Conservation (phyloP, 1,140 invertebrate species). For the Tetramorium parvispinum region DNA sequence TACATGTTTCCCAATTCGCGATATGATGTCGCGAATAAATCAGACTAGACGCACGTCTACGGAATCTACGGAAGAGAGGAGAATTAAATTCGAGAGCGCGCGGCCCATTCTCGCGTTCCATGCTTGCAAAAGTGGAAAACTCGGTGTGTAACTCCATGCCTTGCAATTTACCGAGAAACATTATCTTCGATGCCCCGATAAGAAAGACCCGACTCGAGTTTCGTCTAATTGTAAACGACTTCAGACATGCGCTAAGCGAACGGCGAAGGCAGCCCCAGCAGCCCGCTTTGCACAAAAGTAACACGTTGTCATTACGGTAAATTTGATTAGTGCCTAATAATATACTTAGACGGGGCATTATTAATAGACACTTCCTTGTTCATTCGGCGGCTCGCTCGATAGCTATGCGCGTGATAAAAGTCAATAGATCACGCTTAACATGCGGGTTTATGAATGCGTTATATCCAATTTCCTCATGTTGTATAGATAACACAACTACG, state of each 20-base stretch:
- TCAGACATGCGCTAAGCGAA: not conserved
- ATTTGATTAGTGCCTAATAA: conserved; percentile 12
- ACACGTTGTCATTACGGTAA: not conserved
- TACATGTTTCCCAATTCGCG: conserved; percentile 77
- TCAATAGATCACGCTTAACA: conserved; percentile 41
- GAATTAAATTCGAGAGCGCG: not conserved
- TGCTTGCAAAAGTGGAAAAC: not conserved
- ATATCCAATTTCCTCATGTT: conserved; percentile 41
- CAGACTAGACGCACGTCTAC: not conserved
- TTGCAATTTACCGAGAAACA: not conserved
- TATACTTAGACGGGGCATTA: not conserved
- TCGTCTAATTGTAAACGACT: conserved; percentile 3
- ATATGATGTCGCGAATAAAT: conserved; percentile 62
- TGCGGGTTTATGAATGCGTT: conserved; percentile 42
- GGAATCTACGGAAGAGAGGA: conserved; percentile 57
- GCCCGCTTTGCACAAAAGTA: not conserved
- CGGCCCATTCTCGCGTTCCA: not conserved
- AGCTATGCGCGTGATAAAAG: conserved; percentile 22
- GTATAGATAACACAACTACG: conserved; percentile 1
- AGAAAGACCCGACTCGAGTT: not conserved
- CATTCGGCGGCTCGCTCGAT: not conserved
- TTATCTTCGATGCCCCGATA: not conserved
- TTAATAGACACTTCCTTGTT: conserved; percentile 12
- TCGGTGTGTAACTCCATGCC: not conserved
- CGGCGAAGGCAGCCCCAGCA: too few species aligned